Percentiles rank a stretch among this genome's conserved stretches.
phyloP scores from a whole-genome alignment of 2,113 vertebrate species.

The Centropristis striata region DNA sequence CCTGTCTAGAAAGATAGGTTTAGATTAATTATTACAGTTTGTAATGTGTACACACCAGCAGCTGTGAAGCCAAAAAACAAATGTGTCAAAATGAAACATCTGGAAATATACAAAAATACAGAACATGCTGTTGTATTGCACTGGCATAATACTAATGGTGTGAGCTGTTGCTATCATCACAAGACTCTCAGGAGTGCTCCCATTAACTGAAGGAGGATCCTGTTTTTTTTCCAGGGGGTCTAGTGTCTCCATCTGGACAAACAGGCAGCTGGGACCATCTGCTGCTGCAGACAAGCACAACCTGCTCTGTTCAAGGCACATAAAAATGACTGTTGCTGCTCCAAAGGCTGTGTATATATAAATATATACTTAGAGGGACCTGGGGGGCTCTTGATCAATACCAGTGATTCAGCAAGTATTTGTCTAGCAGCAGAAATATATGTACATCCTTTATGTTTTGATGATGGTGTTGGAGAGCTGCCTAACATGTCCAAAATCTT shows the following conservation, averaged over 20 bases:
- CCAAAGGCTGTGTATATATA: not conserved
- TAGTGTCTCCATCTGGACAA: conserved; percentile 47
- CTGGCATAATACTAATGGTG: not conserved
- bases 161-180: not conserved
- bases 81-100: not conserved
- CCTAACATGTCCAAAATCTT: not conserved
- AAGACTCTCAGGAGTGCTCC: too few species aligned
- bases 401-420: not conserved
- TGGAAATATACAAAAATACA: not conserved
- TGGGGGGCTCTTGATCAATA: not conserved
- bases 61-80: not conserved
- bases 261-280: conserved; percentile 45
- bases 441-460: not conserved
- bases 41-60: too few species aligned
- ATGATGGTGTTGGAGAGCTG: not conserved
- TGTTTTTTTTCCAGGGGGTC: conserved; percentile 3
- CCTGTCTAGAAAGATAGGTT: too few species aligned
- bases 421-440: too few species aligned
- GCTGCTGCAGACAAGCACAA: conserved; percentile 11
- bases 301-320: conserved; percentile 14
- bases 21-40: too few species aligned
- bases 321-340: not conserved
- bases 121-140: not conserved
- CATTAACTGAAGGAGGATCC: not conserved
- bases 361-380: not conserved